phyloP scores from a whole-genome alignment of 2,113 vertebrate species.

The Lycocorax pyrrhopterus region DNA sequence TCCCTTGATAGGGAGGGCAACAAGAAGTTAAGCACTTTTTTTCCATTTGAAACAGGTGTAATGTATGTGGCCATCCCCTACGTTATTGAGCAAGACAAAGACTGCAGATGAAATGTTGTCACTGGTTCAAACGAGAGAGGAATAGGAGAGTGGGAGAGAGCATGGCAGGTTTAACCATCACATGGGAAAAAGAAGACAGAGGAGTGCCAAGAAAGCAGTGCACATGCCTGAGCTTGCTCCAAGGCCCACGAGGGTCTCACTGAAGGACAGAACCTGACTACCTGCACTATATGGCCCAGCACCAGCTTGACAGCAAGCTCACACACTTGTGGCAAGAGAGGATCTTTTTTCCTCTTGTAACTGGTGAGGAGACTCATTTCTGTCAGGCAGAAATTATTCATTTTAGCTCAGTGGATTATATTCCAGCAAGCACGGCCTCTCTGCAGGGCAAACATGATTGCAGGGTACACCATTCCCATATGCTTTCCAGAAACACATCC shows the following conservation, averaged over 20 bases:
- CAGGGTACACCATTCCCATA: background rate
- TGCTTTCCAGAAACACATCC: background rate
- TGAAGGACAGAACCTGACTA: background rate
- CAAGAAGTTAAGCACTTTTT: background rate
- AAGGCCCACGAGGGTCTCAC: fast-evolving
- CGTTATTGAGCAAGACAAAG: background rate
- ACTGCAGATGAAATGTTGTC: background rate
- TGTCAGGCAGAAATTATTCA: background rate
- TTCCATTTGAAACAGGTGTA: background rate
- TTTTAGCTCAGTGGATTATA: background rate
- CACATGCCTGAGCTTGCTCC: background rate
- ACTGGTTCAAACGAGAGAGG: background rate
- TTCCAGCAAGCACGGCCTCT: background rate
- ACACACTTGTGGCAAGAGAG: background rate
- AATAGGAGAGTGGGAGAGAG: background rate
- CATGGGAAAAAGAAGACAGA: background rate
- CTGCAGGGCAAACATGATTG: background rate
- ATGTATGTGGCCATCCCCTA: background rate
- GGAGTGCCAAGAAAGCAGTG: background rate
- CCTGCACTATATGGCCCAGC: fast-evolving
- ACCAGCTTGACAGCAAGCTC: background rate
- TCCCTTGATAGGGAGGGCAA: background rate
- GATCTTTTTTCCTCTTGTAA: background rate
- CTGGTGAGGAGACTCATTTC: background rate
- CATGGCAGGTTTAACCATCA: background rate